A percentile compares a stretch with the other conserved stretches of the same genome.
These are phyloP conservation scores for Petrocephalus schoutedeni DNA, from an alignment of 2,797 vertebrate genomes.

Conservation along the genomic window DNA sequence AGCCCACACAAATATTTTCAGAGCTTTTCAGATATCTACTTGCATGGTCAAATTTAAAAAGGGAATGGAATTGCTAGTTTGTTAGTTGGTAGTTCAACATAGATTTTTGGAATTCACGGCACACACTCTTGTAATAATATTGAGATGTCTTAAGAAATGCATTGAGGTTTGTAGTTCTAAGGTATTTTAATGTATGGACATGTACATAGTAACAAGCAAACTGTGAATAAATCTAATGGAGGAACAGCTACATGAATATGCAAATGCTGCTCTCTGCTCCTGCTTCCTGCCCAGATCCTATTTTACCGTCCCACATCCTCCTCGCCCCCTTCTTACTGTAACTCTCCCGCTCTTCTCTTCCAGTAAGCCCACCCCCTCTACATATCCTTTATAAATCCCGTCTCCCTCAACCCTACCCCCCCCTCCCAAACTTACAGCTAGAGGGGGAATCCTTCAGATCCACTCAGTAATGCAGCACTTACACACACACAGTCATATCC, in stretches of 20 bases:
- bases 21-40: not conserved
- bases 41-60: not conserved
- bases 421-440: constrained; percentile 25
- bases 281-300: constrained; percentile 9
- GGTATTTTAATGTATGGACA: not conserved
- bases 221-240: constrained; percentile 6
- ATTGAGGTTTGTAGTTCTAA: not conserved
- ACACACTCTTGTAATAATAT: not conserved
- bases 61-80: not conserved
- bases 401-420: constrained; percentile 17
- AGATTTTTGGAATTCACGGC: not conserved
- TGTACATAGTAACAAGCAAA: not conserved
- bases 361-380: constrained; percentile 4
- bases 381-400: constrained; percentile 38
- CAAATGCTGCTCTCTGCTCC: not conserved
- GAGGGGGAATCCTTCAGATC: constrained; percentile 22
- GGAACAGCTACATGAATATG: not conserved
- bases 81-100: not conserved
- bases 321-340: constrained; percentile 10
- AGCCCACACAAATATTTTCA: constrained; percentile 6
- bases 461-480: constrained; percentile 20
- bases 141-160: not conserved
- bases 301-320: not conserved
- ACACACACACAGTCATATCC: not conserved
- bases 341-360: not conserved